Evolutionary conservation across 1,140 invertebrate species (phyloP).

Genomic region (Manduca sexta): DNA sequence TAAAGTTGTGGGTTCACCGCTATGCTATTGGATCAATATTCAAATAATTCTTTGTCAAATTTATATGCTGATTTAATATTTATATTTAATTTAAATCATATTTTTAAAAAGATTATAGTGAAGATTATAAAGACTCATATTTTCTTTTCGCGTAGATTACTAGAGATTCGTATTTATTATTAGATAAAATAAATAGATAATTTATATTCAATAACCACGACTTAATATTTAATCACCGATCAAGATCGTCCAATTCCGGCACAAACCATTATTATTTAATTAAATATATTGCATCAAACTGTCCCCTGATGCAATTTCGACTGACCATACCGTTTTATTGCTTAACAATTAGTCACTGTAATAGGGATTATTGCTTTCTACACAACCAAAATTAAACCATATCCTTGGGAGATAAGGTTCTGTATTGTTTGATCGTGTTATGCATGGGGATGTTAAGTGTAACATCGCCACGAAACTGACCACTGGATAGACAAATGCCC

Average conservation of each 20-base stretch:
- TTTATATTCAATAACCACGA: background rate
- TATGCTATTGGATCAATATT: no score
- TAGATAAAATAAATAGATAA: background rate
- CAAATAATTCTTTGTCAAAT: no score
- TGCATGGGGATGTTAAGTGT: background rate
- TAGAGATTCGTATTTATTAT: no score
- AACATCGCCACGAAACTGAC: conserved; percentile 25
- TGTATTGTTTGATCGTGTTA: background rate
- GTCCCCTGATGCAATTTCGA: conserved; percentile 13
- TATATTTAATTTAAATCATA: no score
- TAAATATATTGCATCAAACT: conserved; percentile 30
- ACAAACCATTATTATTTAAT: conserved; percentile 31
- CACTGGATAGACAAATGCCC: conserved; percentile 23
- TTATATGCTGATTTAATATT: no score
- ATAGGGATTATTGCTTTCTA: conserved; percentile 10
- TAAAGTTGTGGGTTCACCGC: no score
- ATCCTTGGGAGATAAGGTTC: conserved; percentile 12
- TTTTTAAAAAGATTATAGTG: no score
- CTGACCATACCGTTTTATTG: conserved; percentile 56
- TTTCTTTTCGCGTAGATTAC: no score
- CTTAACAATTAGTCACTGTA: conserved; percentile 38
- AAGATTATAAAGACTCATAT: no score
- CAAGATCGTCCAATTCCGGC: conserved; percentile 11
- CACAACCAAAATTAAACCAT: conserved; percentile 7
- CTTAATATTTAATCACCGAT: background rate